Evolutionary conservation across 2,797 vertebrate genomes (phyloP), one percentile per base, ranked within the genome.

Genomic region (Argyrosomus regius): DNA sequence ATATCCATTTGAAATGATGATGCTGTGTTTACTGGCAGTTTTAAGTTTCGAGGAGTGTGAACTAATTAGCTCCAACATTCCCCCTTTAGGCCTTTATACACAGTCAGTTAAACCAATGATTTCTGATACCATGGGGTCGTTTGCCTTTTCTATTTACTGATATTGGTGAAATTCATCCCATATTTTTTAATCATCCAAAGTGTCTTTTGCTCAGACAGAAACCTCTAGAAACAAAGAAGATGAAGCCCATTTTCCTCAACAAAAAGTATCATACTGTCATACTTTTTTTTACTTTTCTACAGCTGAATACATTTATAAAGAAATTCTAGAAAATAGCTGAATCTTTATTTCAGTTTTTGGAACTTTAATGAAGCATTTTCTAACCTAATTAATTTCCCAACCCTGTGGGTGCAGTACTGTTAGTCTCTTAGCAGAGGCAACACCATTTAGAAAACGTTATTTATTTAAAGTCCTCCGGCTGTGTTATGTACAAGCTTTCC

Each of bases 61-160:
- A 86, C 77, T 62, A 72, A 91, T 90, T 79, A 85, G 78, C 75
- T 39, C 35, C 8, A 31, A 71, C 31, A 68, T 31, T 41, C 26
- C n/a, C 31, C n/a, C 56, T 35, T 39, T 58, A 53, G 46, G 43
- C 71, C 56, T 8, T 6, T 6, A 14, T 22, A 17, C n/a, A n/a
- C 45, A 18, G 31, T 35, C 56, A 60, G 16, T 52, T 43, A 41
- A 65, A 75, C 31, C 70, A 17, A 46, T n/a, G 41, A 31, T 83
- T 61, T 64, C 48, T 75, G 13, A 73, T 24, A 46, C 20, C 35
- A 18, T 16, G 26, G 45, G 28, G 50, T 35, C 41, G 58, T 54
- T 71, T 61, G 5, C 13, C 22, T 14, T 56, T 46, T 59, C 45
- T 24, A 13, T 28, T 14, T 3, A 70, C 48, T 17, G 46, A 56